Evolutionary conservation across 92 coral and sea anemone genomes (phyloP).

Genomic region (Muricea muricata): DNA sequence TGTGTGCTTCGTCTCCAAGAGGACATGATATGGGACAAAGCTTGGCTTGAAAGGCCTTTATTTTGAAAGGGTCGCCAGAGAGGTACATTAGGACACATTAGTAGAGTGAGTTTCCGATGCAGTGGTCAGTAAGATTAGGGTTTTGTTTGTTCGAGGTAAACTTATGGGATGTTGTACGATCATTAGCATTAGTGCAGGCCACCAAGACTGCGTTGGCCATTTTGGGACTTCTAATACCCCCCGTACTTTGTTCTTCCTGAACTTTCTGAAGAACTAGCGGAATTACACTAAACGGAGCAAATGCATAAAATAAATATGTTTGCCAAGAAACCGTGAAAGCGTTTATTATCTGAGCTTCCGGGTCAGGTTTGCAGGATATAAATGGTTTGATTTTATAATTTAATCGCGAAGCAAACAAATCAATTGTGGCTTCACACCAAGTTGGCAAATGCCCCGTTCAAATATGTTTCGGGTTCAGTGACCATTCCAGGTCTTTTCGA

Average conservation of each 20-base stretch:
- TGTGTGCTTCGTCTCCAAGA: constrained; percentile 62
- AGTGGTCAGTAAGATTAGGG: constrained; percentile 48
- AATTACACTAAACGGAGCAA: constrained; percentile 57
- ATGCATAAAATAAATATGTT: constrained; percentile 52
- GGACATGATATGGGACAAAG: constrained; percentile 47
- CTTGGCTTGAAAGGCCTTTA: constrained; percentile 58
- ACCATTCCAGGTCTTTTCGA: constrained; percentile 51
- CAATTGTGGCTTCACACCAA: constrained; percentile 49
- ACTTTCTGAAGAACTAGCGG: constrained; percentile 43
- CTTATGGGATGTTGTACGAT: constrained; percentile 2
- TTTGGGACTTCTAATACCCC: constrained; percentile 50
- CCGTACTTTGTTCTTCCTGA: constrained; percentile 51
- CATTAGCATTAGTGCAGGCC: constrained; percentile 45
- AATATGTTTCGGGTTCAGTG: constrained; percentile 28
- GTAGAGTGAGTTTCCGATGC: constrained; percentile 47
- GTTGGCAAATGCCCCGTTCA: not conserved
- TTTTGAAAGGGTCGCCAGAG: constrained; percentile 60
- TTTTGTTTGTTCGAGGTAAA: constrained; percentile 27
- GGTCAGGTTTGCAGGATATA: constrained; percentile 55
- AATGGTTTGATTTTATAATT: constrained; percentile 26
- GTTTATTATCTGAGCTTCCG: constrained; percentile 53
- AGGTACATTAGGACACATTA: constrained; percentile 61
- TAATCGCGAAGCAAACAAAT: constrained; percentile 64
- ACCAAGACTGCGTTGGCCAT: constrained; percentile 68
- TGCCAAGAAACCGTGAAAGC: constrained; percentile 52